Percentiles rank a stretch among this genome's conserved stretches.
phyloP scores from a whole-genome alignment of 2,113 vertebrate genomes.

The Bujurquina vittata region DNA sequence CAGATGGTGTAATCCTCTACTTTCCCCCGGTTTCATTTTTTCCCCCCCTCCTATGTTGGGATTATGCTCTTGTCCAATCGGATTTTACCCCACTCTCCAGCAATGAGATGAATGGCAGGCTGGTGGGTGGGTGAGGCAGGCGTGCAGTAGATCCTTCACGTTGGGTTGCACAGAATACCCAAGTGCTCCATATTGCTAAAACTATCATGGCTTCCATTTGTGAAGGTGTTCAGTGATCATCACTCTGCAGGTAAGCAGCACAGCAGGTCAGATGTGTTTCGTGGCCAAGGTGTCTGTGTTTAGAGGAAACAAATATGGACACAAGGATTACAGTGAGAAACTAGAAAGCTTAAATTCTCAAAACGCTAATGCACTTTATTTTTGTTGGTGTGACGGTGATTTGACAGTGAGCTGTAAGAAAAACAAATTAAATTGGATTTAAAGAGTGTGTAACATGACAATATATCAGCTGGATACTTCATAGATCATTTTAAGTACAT shows the following conservation, averaged over 20 bases:
- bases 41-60: constrained; percentile 53
- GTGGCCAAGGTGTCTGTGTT: not conserved
- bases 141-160: constrained; percentile 19
- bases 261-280: not conserved
- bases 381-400: not conserved
- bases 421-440: not conserved
- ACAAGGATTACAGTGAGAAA: not conserved
- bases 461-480: not conserved
- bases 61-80: constrained; percentile 74
- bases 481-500: not conserved
- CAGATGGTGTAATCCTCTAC: constrained; percentile 78
- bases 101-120: constrained; percentile 63
- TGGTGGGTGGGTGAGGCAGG: constrained; percentile 7
- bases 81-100: constrained; percentile 58
- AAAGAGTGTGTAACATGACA: not conserved
- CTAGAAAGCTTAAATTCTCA: not conserved
- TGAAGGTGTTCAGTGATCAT: constrained; percentile 8
- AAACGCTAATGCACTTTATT: not conserved
- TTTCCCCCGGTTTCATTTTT: constrained; percentile 65
- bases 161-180: not conserved
- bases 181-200: not conserved
- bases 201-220: not conserved
- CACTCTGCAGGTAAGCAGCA: constrained; percentile 54
- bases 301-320: not conserved
- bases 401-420: not conserved